Evolutionary conservation across 1,140 invertebrate genomes (phyloP).

Genomic region (Phthorimaea operculella): DNA sequence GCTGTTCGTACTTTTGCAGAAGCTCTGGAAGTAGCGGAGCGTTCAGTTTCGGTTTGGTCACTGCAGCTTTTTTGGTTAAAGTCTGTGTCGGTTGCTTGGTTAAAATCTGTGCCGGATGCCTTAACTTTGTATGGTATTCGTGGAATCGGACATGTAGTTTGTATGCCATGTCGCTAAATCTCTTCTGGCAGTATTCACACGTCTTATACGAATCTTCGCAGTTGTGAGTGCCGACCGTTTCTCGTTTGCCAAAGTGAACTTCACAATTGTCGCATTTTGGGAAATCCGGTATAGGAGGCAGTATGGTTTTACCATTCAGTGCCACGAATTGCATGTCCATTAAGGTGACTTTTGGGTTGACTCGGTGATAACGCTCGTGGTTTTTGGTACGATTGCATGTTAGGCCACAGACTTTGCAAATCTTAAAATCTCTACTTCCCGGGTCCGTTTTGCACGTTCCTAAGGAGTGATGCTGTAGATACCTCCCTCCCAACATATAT

Average conservation of each 20-base stretch:
- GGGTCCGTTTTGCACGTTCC: neutral
- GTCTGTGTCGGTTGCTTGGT: neutral
- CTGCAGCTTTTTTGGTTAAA: neutral
- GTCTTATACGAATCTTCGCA: constrained; percentile 9
- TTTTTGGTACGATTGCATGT: neutral
- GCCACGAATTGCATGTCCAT: neutral
- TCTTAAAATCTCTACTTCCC: neutral
- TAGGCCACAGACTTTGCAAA: neutral
- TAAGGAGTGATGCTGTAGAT: neutral
- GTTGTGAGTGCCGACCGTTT: neutral
- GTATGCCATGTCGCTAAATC: constrained; percentile 10
- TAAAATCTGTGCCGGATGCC: neutral
- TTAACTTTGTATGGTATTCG: neutral
- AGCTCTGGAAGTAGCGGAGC: constrained; percentile 11
- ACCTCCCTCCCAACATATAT: neutral
- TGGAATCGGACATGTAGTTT: constrained; percentile 15
- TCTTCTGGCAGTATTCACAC: constrained; percentile 16
- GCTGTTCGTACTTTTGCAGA: constrained; percentile 14
- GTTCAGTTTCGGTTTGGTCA: neutral
- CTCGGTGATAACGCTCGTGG: neutral
- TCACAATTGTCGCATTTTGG: constrained; percentile 11
- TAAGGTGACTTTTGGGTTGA: neutral
- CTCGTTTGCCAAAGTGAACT: constrained; percentile 2
- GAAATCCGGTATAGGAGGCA: constrained; percentile 7
- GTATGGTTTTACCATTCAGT: constrained; percentile 1